phyloP scores from a whole-genome alignment of 1,140 invertebrate species.

The Propsilocerus akamusi region DNA sequence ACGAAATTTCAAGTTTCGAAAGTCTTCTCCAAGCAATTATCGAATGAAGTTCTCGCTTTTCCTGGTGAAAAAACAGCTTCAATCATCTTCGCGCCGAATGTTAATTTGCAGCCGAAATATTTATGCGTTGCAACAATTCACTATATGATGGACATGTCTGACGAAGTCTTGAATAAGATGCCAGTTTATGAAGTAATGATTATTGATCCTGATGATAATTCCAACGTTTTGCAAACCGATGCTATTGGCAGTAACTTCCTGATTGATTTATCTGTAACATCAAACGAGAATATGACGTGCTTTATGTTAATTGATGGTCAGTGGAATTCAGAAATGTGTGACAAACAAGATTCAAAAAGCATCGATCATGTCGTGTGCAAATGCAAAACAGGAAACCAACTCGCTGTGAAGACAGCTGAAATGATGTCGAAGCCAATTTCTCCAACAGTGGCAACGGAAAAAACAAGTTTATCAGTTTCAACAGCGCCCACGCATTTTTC shows the following conservation, averaged over 20 bases:
- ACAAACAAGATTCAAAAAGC: too few species aligned
- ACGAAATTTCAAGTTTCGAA: background rate
- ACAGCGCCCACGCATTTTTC: too few species aligned
- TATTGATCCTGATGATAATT: background rate
- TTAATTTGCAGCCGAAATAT: background rate
- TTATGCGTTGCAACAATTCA: background rate
- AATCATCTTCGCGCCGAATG: background rate
- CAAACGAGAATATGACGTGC: background rate
- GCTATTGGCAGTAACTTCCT: background rate
- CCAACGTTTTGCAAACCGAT: background rate
- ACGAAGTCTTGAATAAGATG: background rate
- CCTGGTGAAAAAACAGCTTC: background rate
- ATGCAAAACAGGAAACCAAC: too few species aligned
- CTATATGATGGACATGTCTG: background rate
- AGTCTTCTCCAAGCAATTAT: background rate
- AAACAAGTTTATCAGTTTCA: too few species aligned
- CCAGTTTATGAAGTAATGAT: background rate
- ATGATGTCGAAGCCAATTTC: too few species aligned
- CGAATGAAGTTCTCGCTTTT: background rate
- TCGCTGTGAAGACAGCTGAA: too few species aligned
- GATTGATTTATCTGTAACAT: background rate
- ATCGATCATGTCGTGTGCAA: too few species aligned
- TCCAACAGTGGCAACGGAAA: too few species aligned
- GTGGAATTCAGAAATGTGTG: background rate
- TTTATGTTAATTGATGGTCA: background rate